phyloP scores from a whole-genome alignment of 2,888 invertebrate genomes.

The Rhagium mordax region DNA sequence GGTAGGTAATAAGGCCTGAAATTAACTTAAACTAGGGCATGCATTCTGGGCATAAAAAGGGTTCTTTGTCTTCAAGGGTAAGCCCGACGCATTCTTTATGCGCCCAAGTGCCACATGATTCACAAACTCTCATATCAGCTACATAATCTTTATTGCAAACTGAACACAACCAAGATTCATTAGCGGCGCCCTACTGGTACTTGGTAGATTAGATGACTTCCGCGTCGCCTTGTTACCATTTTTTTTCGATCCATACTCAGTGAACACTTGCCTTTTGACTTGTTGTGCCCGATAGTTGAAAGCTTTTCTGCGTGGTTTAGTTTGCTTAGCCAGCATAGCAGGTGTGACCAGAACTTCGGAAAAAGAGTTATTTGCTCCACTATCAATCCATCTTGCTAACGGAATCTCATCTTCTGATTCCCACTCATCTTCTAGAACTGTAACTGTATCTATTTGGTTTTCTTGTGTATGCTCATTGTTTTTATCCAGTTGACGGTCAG shows the following conservation, averaged over 20 bases:
- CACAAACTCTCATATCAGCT: background rate
- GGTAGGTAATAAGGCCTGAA: constrained; percentile 17
- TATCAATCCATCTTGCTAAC: background rate
- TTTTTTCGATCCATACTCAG: too few relatives aligned
- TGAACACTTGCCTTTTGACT: background rate
- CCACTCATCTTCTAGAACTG: background rate
- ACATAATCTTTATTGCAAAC: background rate
- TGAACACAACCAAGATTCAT: background rate
- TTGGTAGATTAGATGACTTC: background rate
- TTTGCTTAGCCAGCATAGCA: background rate
- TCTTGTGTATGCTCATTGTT: background rate
- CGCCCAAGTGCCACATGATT: background rate
- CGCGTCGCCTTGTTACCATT: background rate
- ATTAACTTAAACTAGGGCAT: background rate
- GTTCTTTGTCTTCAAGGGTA: background rate
- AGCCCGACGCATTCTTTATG: background rate
- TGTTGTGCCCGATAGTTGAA: background rate
- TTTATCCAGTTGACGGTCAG: background rate
- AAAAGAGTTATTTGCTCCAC: background rate
- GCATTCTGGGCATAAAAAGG: background rate
- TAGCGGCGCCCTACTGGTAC: background rate
- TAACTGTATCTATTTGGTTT: background rate
- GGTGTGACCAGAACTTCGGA: constrained; percentile 1
- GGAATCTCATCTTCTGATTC: background rate
- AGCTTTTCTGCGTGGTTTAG: background rate